phyloP scores from a whole-genome alignment of 2,888 invertebrate genomes.

The Pristionchus exspectatus region DNA sequence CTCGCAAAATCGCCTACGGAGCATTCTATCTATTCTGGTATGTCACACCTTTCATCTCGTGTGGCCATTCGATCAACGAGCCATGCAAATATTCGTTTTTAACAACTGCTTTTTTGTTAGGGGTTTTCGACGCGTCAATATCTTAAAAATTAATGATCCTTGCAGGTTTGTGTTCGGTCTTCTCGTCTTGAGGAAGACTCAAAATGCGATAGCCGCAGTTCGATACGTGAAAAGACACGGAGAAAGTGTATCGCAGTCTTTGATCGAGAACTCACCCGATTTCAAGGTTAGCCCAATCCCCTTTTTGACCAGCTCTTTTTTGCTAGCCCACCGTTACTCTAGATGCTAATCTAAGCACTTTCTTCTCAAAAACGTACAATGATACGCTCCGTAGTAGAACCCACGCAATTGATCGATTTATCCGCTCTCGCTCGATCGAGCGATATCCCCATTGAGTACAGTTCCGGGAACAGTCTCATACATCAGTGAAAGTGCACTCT shows the following conservation, averaged over 20 bases:
- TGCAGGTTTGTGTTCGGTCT: slow-evolving; percentile 70
- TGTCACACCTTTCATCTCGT: not conserved
- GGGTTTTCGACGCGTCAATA: too few relatives aligned
- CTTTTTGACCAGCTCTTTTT: not conserved
- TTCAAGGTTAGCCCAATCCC: slow-evolving; percentile 63
- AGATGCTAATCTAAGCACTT: not conserved
- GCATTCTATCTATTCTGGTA: slow-evolving; percentile 55
- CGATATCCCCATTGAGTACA: not conserved
- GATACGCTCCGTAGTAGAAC: too few relatives aligned
- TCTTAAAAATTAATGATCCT: not conserved
- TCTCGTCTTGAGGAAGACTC: slow-evolving; percentile 75
- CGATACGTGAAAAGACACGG: slow-evolving; percentile 75
- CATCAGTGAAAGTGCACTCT: slow-evolving; percentile 21
- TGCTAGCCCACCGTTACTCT: not conserved
- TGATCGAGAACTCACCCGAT: slow-evolving; percentile 74
- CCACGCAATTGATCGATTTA: too few relatives aligned
- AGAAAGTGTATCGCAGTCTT: slow-evolving; percentile 68
- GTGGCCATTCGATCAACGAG: not conserved
- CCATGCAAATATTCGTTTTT: too few relatives aligned
- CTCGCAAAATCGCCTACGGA: slow-evolving; percentile 43
- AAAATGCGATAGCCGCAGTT: slow-evolving; percentile 76
- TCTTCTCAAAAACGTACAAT: not conserved
- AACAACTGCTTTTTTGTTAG: too few relatives aligned
- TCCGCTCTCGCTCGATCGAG: not conserved
- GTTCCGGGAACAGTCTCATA: not conserved